These are phyloP conservation scores for Platanista minor DNA, from an alignment of 2,113 vertebrate genomes.

Conservation along the genomic window DNA sequence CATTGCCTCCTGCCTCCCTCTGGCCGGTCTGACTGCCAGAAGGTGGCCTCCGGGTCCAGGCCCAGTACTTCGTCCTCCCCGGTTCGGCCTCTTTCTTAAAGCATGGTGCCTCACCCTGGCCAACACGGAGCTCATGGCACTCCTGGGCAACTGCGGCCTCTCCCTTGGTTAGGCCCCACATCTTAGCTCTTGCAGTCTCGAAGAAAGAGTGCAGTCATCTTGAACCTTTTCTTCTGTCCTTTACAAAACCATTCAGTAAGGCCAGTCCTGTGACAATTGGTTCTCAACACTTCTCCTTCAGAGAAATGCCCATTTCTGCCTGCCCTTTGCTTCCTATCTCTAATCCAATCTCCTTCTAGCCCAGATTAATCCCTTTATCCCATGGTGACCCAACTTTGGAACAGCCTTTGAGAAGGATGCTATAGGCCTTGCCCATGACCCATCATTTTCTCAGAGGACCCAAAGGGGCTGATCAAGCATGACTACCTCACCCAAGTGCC, in stretches of 20 bases:
- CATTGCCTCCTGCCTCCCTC: neutral
- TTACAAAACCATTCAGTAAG: neutral
- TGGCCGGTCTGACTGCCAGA: neutral
- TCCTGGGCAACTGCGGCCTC: neutral
- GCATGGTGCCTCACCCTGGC: accelerated
- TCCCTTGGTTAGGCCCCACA: neutral
- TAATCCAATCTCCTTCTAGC: neutral
- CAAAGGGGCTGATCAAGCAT: neutral
- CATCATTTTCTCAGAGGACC: neutral
- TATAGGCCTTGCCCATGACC: neutral
- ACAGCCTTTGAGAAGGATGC: neutral
- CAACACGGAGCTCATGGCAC: neutral
- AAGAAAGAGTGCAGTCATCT: neutral
- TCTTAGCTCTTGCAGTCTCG: neutral
- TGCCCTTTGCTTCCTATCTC: neutral
- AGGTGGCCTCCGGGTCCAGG: neutral
- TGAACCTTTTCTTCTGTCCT: neutral
- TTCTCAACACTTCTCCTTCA: neutral
- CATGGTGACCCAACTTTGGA: neutral
- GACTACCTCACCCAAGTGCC: neutral
- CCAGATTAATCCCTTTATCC: neutral
- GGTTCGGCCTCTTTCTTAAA: neutral
- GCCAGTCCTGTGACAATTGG: neutral
- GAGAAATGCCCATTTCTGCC: neutral
- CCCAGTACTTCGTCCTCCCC: neutral